A percentile compares a stretch with the other conserved stretches of the same genome.
phyloP scores from a whole-genome alignment of 2,113 vertebrate genomes.

The Setophaga coronata region DNA sequence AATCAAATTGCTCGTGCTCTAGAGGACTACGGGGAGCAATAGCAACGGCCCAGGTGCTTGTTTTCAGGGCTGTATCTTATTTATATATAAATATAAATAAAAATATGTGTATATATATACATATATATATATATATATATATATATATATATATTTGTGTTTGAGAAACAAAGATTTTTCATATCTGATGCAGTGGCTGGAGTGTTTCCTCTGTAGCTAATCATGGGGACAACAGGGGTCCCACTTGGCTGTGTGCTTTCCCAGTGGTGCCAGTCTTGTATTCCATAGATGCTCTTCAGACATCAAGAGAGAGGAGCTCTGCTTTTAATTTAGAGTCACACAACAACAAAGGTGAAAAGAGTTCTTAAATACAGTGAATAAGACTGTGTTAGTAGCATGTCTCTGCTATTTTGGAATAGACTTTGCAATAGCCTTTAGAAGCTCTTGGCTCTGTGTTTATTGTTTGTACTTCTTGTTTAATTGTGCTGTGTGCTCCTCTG shows the following conservation, averaged over 20 bases:
- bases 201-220: neutral
- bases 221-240: neutral
- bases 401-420: neutral
- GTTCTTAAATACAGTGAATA: neutral
- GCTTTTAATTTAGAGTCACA: neutral
- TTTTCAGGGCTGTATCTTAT: neutral
- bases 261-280: neutral
- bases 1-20: neutral
- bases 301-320: neutral
- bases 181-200: neutral
- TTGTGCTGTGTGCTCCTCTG: neutral
- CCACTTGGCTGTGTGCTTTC: neutral
- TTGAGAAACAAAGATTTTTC: neutral
- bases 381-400: neutral
- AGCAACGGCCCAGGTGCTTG: neutral
- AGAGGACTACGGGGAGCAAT: neutral
- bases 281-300: neutral
- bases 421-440: neutral
- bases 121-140: accelerated
- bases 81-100: neutral
- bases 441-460: neutral
- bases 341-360: neutral
- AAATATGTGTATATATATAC: accelerated
- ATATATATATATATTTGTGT: neutral
- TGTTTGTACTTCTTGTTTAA: neutral